Evolutionary conservation across 2,888 invertebrate species (phyloP), one percentile per base, ranked within the genome.

Genomic region (Gerris lacustris): DNA sequence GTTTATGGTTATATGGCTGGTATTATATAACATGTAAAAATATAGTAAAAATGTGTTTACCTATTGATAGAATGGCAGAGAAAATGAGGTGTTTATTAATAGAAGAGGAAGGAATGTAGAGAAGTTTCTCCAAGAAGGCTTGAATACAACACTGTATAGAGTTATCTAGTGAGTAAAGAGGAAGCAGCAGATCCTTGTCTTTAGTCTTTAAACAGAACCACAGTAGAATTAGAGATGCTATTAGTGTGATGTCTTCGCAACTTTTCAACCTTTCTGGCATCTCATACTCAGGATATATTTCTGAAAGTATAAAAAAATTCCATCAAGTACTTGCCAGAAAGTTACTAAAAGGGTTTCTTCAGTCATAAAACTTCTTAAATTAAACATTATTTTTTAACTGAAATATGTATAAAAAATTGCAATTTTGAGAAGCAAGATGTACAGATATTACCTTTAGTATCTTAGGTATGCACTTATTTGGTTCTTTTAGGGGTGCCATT

Each of bases 111-210:
- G 55, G 55, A 11, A 55, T 55, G 55, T 55, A 55, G 15, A 55
- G 55, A 55, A 55, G 55, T 55, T 55, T 55, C 55, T 55, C 55
- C 55, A 55, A 55, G 15, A 55, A 55, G 9, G 55, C 55, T 55
- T 55, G 55, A 11, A 55, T 55, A 55, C 55, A 55, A 55, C 55
- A 55, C 55, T 55, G 55, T 9, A 15, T 55, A 55, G 9, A 11
- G 15, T 55, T 55, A 55, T 55, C 55, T 11, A 55, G 55, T 55
- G 55, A 55, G 15, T 55, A 55, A 11, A 55, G 55, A 11, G 55
- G 15, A 11, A 55, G 15, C 55, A 55, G 15, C 15, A 11, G 11
- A 55, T 55, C 55, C 55, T 55, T 55, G 15, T 55, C 55, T 55
- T 55, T 55, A 11, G 9, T 55, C 55, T 55, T 55, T 5, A 55